Conservation (phyloP, 2,797 vertebrate species). For the Cygnus olor region DNA sequence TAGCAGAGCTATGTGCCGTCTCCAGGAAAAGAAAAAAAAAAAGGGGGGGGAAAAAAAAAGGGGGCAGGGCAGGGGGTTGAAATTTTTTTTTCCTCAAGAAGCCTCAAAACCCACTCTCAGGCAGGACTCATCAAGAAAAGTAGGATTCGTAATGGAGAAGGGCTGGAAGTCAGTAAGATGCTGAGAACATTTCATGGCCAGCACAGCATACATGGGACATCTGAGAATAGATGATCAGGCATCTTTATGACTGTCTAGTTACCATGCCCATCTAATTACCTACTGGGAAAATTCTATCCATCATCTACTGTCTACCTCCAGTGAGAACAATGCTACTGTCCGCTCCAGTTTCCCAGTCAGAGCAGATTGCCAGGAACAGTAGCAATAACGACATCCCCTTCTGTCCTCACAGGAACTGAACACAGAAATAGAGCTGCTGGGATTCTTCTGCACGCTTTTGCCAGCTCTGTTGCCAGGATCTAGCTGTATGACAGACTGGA, state of each 20-base stretch:
- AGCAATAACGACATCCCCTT: constrained; percentile 56
- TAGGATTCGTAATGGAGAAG: neutral
- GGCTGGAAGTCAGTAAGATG: neutral
- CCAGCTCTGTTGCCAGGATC: constrained; percentile 31
- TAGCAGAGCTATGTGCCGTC: neutral
- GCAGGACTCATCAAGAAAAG: neutral
- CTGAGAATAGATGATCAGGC: constrained; percentile 11
- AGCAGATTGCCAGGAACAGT: constrained; percentile 48
- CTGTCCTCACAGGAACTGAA: constrained; percentile 30
- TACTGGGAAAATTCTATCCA: constrained; percentile 24
- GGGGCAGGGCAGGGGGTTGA: fast-evolving
- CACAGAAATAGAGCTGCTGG: constrained; percentile 17
- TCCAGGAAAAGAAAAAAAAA: neutral
- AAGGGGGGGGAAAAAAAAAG: neutral
- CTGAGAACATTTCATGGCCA: neutral
- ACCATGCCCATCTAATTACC: constrained; percentile 42
- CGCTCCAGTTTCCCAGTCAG: neutral
- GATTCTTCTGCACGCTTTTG: neutral
- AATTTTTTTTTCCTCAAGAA: neutral
- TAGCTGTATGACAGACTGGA: constrained; percentile 1
- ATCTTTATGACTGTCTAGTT: constrained; percentile 35
- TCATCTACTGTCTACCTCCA: neutral
- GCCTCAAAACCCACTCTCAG: neutral
- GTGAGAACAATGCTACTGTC: neutral
- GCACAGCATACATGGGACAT: neutral